Percentiles rank a stretch among this genome's conserved stretches.
These are phyloP conservation scores for Bemisia tabaci DNA, from an alignment of 1,140 invertebrate genomes.

Conservation along the genomic window DNA sequence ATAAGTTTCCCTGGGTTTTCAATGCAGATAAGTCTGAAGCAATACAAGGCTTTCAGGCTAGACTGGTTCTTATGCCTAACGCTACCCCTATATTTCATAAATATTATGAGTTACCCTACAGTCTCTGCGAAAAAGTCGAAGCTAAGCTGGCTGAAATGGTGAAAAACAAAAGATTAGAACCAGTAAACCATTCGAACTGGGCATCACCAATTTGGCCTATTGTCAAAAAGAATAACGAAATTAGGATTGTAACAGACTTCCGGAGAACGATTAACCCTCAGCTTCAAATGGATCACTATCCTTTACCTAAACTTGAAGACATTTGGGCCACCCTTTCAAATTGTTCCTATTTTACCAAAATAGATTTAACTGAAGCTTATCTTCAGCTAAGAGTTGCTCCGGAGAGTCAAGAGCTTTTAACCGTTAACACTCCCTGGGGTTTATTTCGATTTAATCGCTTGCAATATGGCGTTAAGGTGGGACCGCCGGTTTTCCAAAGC, in stretches of 20 bases:
- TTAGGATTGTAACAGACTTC: conserved; percentile 37
- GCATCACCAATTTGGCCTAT: conserved; percentile 36
- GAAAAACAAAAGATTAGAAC: not conserved
- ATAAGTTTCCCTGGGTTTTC: too few relatives aligned
- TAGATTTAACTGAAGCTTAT: conserved; percentile 25
- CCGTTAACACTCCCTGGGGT: conserved; percentile 25
- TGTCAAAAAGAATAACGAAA: conserved; percentile 30
- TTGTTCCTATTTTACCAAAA: conserved; percentile 20
- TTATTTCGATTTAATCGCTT: conserved; percentile 24
- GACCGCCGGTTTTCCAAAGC: conserved; percentile 23
- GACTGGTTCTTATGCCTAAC: too few relatives aligned
- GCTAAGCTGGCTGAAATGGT: not conserved
- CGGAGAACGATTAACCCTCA: conserved; percentile 30
- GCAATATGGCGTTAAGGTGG: conserved; percentile 24
- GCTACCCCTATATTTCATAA: not conserved
- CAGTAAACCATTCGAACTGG: conserved; percentile 33
- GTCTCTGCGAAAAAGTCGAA: not conserved
- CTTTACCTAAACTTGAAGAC: conserved; percentile 14
- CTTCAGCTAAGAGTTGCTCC: conserved; percentile 23
- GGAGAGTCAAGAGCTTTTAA: conserved; percentile 22
- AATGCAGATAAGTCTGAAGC: too few relatives aligned
- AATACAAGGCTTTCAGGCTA: too few relatives aligned
- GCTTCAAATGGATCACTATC: conserved; percentile 12
- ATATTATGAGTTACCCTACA: not conserved
- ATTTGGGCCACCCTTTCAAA: conserved; percentile 18